Evolutionary conservation across 2,113 vertebrate species (phyloP).

Genomic region (Ageneiosus marmoratus): DNA sequence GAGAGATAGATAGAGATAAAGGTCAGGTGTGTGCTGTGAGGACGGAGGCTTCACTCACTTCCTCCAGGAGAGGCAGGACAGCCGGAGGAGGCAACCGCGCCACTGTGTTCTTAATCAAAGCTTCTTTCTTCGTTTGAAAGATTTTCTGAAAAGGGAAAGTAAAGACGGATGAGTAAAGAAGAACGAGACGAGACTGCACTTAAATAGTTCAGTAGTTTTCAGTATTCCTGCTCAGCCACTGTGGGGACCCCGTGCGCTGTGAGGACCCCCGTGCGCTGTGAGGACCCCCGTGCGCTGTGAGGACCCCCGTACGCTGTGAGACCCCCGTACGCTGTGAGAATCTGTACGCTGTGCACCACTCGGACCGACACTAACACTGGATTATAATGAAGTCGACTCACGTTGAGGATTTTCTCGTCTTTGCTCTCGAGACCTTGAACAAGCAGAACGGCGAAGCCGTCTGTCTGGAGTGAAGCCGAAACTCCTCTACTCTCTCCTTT

Average conservation of each 20-base stretch:
- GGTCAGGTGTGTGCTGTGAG: background rate
- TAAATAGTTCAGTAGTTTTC: background rate
- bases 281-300: too few species aligned
- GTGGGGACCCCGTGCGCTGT: too few species aligned
- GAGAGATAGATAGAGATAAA: too few species aligned
- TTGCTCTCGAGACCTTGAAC: constrained; percentile 94
- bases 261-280: too few species aligned
- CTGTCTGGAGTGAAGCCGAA: constrained; percentile 80
- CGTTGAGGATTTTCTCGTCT: constrained; percentile 86
- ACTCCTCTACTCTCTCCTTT: constrained; percentile 72
- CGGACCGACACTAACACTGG: background rate
- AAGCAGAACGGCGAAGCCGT: constrained; percentile 87
- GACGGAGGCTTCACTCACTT: constrained; percentile 72
- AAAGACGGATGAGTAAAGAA: background rate
- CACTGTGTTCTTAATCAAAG: constrained; percentile 89
- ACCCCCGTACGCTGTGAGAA: too few species aligned
- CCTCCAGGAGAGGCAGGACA: constrained; percentile 88
- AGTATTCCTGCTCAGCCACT: too few species aligned
- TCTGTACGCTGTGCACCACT: background rate
- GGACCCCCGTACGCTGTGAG: too few species aligned
- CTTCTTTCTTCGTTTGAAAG: constrained; percentile 86
- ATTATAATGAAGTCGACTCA: constrained; percentile 67
- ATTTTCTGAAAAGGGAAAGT: constrained; percentile 82
- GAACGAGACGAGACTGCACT: background rate
- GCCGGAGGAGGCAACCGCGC: constrained; percentile 86